These are phyloP conservation scores for Siderastrea siderea DNA, from an alignment of 92 coral and sea anemone species.

Conservation along the genomic window DNA sequence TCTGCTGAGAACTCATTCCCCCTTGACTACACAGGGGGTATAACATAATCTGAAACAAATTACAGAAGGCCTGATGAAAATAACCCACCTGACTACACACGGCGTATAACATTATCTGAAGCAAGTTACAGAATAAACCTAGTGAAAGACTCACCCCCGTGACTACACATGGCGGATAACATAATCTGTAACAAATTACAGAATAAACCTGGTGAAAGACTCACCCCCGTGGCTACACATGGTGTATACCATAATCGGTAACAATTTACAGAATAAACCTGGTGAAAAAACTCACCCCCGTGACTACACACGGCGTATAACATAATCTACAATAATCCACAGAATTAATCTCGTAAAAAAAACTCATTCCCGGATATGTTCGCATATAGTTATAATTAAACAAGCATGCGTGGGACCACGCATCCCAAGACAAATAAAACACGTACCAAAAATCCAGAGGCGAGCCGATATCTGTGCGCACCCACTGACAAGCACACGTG, in stretches of 20 bases:
- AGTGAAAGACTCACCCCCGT: constrained; percentile 2
- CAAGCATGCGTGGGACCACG: no score
- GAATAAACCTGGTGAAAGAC: constrained; percentile 11
- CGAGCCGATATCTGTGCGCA: no score
- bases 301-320: constrained; percentile 5
- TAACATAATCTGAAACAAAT: no score
- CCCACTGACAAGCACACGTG: no score
- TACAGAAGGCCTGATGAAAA: background rate
- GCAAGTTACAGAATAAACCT: background rate
- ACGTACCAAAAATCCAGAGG: no score
- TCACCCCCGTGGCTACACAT: constrained; percentile 15
- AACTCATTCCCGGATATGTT: background rate
- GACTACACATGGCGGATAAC: constrained; percentile 10
- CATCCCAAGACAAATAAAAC: no score
- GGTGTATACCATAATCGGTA: background rate
- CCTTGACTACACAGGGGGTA: constrained; percentile 6
- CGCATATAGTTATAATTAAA: no score
- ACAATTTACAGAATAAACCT: background rate
- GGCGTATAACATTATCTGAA: background rate
- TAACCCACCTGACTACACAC: background rate
- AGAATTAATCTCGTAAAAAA: background rate
- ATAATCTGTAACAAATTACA: background rate
- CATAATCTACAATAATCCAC: background rate
- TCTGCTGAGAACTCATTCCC: background rate
- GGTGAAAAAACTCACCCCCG: background rate